Evolutionary conservation across 2,888 invertebrate genomes (phyloP), one percentile per base, ranked within the genome.

Genomic region (Dicranocentrus wangi): DNA sequence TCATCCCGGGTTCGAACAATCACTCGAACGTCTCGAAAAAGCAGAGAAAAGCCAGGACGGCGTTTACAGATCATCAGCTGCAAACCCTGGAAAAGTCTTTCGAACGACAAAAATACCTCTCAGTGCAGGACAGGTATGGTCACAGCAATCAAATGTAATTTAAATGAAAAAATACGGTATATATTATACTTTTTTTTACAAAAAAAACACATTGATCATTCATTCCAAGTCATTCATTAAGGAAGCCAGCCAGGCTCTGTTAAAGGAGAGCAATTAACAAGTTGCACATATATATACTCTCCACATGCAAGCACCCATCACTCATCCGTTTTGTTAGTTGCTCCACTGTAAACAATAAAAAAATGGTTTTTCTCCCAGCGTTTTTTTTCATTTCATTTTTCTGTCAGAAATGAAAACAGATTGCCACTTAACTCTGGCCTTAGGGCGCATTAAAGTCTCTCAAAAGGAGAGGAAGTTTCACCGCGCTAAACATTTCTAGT

Each of bases 21-120:
- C 84, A 85, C 73, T 84, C 82, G 60, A 82, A 81, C 15, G 60
- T 81, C 86, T 93, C 93, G 87, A 98, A 98, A 91, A 98, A 98
- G 90, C 97, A 98, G 88, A 91, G 98, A 84, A 98, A 98, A 90
- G 98, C 98, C 58, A 91, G 98, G 82, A 98, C 98, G 25, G 99
- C 99, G 55, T 99, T 99, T 91, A 99, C 99, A 55, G 99, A 99
- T 90, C 95, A 98, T 89, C 98, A 99, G 89, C 92, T 98, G 83
- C 96, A 96, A 89, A 97, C 97, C 21, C 90, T 99, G 88, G 98
- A 99, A 90, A 97, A 97, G 90, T 96, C 95, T 86, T 99, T 99
- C 90, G 98, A 98, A 90, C 90, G 96, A 84, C 98, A 98, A 90
- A 98, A 98, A 90, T 98, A 97, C 90, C 92, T 97, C 85, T 96